Evolutionary conservation across 2,888 invertebrate species (phyloP).

Genomic region (Cerastis leucographa): DNA sequence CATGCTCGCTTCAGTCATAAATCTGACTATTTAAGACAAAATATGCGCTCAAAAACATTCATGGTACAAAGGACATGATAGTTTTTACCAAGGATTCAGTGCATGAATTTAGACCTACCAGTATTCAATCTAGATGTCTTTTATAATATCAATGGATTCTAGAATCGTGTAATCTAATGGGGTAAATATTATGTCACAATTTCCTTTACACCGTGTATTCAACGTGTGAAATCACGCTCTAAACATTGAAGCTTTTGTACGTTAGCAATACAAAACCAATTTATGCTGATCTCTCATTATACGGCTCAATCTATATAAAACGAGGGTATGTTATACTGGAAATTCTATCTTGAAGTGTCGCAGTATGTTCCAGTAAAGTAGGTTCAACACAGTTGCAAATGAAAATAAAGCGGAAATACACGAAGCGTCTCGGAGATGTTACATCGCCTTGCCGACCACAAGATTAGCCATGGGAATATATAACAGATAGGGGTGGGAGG

Average conservation of each 20-base stretch:
- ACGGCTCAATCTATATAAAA: too few relatives aligned
- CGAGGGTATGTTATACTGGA: too few relatives aligned
- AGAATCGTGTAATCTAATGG: not conserved
- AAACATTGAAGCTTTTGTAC: not conserved
- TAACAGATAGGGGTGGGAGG: not conserved
- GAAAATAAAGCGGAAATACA: slow-evolving; percentile 35
- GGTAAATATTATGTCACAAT: not conserved
- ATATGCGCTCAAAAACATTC: not conserved
- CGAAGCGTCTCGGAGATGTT: slow-evolving; percentile 24
- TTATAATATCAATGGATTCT: not conserved
- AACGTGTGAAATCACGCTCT: not conserved
- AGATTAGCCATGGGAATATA: slow-evolving; percentile 9
- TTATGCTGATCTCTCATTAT: too few relatives aligned
- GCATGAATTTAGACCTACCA: not conserved
- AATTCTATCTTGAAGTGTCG: too few relatives aligned
- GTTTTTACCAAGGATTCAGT: not conserved
- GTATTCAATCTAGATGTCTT: not conserved
- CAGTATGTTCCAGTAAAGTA: not conserved
- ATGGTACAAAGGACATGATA: not conserved
- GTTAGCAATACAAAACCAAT: too few relatives aligned
- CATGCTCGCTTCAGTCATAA: not conserved
- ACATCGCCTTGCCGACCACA: slow-evolving; percentile 23
- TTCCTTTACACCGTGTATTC: not conserved
- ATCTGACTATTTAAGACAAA: not conserved
- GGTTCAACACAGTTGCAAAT: slow-evolving; percentile 5